Conservation (phyloP, 1,140 invertebrate genomes). For the Neuroterus valhalla region DNA sequence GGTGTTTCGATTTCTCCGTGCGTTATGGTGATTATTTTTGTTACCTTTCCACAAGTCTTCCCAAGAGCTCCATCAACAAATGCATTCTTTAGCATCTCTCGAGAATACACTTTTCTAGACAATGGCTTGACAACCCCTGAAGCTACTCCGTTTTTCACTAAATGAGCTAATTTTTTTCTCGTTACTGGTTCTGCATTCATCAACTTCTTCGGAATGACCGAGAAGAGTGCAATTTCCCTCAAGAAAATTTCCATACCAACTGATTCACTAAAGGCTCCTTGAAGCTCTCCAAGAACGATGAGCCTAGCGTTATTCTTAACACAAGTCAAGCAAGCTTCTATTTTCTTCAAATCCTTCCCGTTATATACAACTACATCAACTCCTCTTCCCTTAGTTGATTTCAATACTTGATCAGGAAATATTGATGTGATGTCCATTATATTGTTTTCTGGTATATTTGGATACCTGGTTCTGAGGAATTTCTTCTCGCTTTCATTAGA, state of each 20-base stretch:
- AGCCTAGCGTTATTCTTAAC: conserved; percentile 82
- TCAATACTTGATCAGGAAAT: conserved; percentile 73
- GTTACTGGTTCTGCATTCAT: conserved; percentile 74
- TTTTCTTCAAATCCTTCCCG: conserved; percentile 24
- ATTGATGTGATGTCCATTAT: conserved; percentile 29
- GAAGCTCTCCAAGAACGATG: conserved; percentile 83
- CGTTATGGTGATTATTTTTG: conserved; percentile 35
- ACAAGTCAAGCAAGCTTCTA: conserved; percentile 79
- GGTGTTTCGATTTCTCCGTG: too few species aligned
- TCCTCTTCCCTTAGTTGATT: conserved; percentile 78
- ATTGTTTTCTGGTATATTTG: conserved; percentile 73
- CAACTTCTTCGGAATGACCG: conserved; percentile 88
- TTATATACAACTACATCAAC: conserved; percentile 80
- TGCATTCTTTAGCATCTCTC: conserved; percentile 79
- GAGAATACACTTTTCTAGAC: conserved; percentile 77
- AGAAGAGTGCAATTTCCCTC: conserved; percentile 89
- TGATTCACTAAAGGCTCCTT: conserved; percentile 72
- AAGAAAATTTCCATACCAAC: conserved; percentile 84
- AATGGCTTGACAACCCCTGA: conserved; percentile 81
- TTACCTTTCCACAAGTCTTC: conserved; percentile 47
- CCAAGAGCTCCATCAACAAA: conserved; percentile 69
- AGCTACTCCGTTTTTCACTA: conserved; percentile 80
- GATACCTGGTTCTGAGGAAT: conserved; percentile 85
- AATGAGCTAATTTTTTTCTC: conserved; percentile 67
- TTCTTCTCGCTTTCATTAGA: conserved; percentile 84